phyloP scores from a whole-genome alignment of 2,888 invertebrate genomes.

The Torymus auratus region DNA sequence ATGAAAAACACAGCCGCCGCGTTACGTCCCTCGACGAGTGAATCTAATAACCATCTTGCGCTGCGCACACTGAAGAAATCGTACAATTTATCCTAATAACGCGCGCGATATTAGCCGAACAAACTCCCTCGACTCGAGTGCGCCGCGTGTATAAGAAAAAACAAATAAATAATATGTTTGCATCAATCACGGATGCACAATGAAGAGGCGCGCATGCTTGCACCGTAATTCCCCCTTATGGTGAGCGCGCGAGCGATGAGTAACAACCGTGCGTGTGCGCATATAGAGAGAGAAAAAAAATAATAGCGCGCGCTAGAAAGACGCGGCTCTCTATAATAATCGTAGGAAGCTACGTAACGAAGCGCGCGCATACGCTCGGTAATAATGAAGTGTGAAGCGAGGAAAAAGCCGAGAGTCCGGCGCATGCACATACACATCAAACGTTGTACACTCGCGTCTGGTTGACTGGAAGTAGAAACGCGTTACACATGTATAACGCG shows the following conservation, averaged over 20 bases:
- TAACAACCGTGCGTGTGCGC: too few species aligned
- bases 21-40: too few species aligned
- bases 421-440: too few species aligned
- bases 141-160: not conserved
- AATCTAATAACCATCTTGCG: too few species aligned
- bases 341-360: constrained; percentile 13
- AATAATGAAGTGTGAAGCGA: constrained; percentile 36
- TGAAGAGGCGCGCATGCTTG: not conserved
- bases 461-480: constrained; percentile 1
- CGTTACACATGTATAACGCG: constrained; percentile 22
- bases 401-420: constrained; percentile 3
- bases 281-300: not conserved
- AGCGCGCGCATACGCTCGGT: not conserved
- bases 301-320: constrained; percentile 1
- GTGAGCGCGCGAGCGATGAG: too few species aligned
- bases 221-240: not conserved
- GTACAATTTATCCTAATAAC: too few species aligned
- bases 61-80: too few species aligned
- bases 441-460: not conserved
- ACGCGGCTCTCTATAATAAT: not conserved
- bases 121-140: too few species aligned
- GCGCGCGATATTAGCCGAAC: too few species aligned
- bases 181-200: constrained; percentile 1
- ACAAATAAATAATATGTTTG: not conserved
- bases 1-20: too few species aligned